These are phyloP conservation scores for Sterna hirundo DNA, from an alignment of 2,113 vertebrate genomes.

Conservation along the genomic window DNA sequence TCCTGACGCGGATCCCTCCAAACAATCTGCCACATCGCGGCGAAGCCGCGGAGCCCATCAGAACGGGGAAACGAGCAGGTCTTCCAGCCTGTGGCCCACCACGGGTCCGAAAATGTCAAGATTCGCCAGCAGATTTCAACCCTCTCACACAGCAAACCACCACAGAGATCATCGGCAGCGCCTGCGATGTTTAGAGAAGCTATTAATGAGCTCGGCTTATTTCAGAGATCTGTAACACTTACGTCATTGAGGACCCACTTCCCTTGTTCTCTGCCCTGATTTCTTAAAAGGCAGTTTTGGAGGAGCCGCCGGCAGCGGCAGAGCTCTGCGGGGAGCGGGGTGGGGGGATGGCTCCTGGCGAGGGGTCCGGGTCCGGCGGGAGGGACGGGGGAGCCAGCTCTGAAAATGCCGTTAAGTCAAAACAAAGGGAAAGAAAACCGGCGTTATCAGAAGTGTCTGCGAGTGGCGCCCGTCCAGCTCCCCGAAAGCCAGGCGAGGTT, in stretches of 20 bases:
- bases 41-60: not conserved
- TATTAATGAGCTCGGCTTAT: not conserved
- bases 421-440: not conserved
- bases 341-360: not conserved
- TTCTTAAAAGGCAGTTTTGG: not conserved
- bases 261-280: not conserved
- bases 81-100: not conserved
- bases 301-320: not conserved
- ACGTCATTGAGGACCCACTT: conserved; percentile 17
- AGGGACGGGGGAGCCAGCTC: not conserved
- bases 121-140: not conserved
- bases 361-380: not conserved
- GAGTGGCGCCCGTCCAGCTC: not conserved
- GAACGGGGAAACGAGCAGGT: not conserved
- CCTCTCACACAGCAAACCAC: not conserved
- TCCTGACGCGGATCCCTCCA: not conserved
- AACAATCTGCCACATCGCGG: not conserved
- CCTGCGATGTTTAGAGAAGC: not conserved
- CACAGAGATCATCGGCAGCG: not conserved
- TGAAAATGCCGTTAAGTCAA: fast-evolving
- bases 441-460: not conserved
- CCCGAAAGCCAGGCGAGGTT: not conserved
- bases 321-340: not conserved
- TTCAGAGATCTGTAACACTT: not conserved
- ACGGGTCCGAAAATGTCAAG: not conserved